Base-by-base conservation (phyloP, 1,140 invertebrate species). In the Bradysia coprophila region DNA sequence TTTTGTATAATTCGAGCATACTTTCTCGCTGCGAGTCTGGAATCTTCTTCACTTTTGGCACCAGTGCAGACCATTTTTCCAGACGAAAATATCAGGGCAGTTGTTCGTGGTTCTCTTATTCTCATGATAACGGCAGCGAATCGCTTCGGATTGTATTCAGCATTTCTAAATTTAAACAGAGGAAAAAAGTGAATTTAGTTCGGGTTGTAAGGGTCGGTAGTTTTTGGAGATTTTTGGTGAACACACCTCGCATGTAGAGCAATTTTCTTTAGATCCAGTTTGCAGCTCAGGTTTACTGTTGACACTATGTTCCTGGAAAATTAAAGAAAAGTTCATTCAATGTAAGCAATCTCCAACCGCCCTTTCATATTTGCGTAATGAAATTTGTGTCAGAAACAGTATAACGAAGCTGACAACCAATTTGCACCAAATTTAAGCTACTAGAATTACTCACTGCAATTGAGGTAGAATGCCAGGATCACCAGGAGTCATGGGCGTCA, bases 41-140 rank as follows among this genome's bases (percentile, higher is more conserved):
- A 97, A 57, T 93, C 84, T 54, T 97, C 93, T 69, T 98, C 95
- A 72, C 91, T 98, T 69, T 98, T 99, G 1, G 96, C 96, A 16
- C 96, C 96, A 1, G 96, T 99, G 61, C 96, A 99, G 0, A 99
- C 96, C 95, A 99, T 98, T 75, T 99, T 99, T 1, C 96, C 96
- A 32, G 94, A 98, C 53, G 91, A 95, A 57, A 99, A 99, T 49
- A 99, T 99, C 10, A 99, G 65, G 11, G 96, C 96, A 19, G 96
- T 99, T 2, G 96, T 99, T 49, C 96, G 68, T 0, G 96, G 96
- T 59, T 98, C 93, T 59, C 95, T 71, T 55, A 99, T 99, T 58
- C 96, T 72, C 96, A 99, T 99, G 42, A 99, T 99, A 0, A 99
- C 95, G 46, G 96, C 96, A 38, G 96, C 95, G 75, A 99, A 99